A percentile compares a stretch with the other conserved stretches of the same genome.
Conservation (phyloP, 2,797 vertebrate genomes). For the Sorex maritimensis region DNA sequence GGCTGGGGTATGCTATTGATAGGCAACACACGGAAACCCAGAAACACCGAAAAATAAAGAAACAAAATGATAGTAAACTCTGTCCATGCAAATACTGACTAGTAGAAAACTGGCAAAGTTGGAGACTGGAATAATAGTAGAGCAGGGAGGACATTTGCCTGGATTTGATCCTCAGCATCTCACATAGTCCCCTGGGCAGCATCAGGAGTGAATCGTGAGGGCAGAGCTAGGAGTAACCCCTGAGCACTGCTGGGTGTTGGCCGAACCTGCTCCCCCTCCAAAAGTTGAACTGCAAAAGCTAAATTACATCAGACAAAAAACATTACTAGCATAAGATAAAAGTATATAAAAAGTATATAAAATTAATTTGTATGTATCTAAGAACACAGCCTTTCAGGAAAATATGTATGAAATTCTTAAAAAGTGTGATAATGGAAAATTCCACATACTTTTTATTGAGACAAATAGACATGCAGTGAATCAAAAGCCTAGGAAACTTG, state of each 20-base stretch:
- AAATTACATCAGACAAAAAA: not conserved
- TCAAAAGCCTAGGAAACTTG: constrained; percentile 17
- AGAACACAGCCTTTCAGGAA: constrained; percentile 41
- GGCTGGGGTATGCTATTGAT: constrained; percentile 19
- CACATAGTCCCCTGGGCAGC: too few relatives aligned
- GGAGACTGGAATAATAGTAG: too few relatives aligned
- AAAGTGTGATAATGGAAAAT: constrained; percentile 15
- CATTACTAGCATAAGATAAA: not conserved
- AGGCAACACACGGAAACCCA: constrained; percentile 2
- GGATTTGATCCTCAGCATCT: too few relatives aligned
- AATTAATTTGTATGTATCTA: constrained; percentile 36
- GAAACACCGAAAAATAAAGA: not conserved
- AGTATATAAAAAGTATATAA: constrained; percentile 33
- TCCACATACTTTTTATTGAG: not conserved
- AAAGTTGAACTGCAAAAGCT: not conserved
- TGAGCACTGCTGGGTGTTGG: too few relatives aligned
- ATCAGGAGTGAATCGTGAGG: too few relatives aligned
- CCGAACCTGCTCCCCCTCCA: too few relatives aligned
- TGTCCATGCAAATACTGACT: not conserved
- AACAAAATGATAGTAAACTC: constrained; percentile 10
- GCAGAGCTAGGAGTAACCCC: too few relatives aligned
- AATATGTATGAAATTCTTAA: constrained; percentile 44
- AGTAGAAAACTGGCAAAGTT: not conserved
- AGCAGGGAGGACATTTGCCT: too few relatives aligned
- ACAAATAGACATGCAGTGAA: not conserved